These are phyloP conservation scores for Synanthedon andrenaeformis DNA, from an alignment of 2,888 invertebrate species.

Conservation along the genomic window DNA sequence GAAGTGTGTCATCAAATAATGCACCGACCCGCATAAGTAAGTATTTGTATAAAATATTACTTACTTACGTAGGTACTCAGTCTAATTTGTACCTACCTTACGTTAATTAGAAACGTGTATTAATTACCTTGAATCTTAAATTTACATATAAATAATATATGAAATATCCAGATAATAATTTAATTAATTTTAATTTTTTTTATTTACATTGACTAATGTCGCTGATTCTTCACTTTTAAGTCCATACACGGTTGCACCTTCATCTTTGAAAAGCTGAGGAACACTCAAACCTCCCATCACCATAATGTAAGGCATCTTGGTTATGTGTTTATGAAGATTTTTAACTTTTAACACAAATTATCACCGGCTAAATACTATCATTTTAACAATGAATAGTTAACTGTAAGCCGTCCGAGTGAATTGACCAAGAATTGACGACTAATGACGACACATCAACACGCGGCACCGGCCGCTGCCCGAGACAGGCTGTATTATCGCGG, in stretches of 20 bases:
- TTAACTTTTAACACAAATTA: conserved; percentile 7
- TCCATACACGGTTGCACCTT: conserved; percentile 60
- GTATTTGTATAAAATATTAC: too few species aligned
- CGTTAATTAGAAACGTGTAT: too few species aligned
- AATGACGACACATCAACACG: background rate
- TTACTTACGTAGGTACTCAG: too few species aligned
- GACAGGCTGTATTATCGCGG: conserved; percentile 31
- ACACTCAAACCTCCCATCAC: conserved; percentile 61
- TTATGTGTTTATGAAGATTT: conserved; percentile 2
- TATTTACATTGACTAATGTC: conserved; percentile 24
- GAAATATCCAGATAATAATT: too few species aligned
- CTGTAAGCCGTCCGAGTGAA: conserved; percentile 19
- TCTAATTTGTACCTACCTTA: too few species aligned
- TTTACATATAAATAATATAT: too few species aligned
- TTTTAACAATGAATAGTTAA: conserved; percentile 19
- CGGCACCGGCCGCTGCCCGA: conserved; percentile 13
- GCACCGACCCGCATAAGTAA: too few species aligned
- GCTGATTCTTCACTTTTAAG: conserved; percentile 58
- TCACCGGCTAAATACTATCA: conserved; percentile 31
- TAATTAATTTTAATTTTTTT: too few species aligned
- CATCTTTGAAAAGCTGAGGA: conserved; percentile 55
- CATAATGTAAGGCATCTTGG: conserved; percentile 62
- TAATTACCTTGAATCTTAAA: too few species aligned
- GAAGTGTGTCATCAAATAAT: too few species aligned
- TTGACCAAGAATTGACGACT: too few species aligned